These are phyloP conservation scores for Ctenopoma multispine DNA, from an alignment of 2,797 vertebrate species.

Conservation along the genomic window DNA sequence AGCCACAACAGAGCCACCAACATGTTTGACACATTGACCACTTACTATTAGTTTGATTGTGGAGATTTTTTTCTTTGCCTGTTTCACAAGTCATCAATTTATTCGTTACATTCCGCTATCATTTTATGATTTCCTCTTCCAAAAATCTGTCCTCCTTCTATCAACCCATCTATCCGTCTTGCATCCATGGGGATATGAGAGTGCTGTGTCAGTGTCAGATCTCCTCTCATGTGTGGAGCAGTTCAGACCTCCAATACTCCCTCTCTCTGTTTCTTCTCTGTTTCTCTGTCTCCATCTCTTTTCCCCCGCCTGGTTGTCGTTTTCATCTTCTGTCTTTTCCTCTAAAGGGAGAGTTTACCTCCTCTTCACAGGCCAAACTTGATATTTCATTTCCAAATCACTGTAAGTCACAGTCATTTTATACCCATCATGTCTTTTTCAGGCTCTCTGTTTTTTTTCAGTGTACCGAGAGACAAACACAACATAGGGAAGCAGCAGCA, in stretches of 20 bases:
- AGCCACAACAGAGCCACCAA: no score
- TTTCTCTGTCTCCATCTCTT: not conserved
- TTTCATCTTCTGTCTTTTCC: conserved; percentile 40
- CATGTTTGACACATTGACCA: no score
- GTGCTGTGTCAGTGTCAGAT: conserved; percentile 63
- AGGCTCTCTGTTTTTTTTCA: conserved; percentile 23
- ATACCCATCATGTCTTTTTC: not conserved
- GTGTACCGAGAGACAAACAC: conserved; percentile 40
- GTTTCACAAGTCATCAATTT: not conserved
- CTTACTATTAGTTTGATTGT: no score
- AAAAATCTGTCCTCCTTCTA: not conserved
- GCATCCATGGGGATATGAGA: conserved; percentile 18
- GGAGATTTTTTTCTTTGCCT: not conserved
- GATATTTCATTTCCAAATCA: conserved; percentile 72
- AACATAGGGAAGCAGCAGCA: conserved; percentile 36
- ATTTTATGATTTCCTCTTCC: not conserved
- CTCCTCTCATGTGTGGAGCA: conserved; percentile 70
- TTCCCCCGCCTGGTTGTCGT: conserved; percentile 2
- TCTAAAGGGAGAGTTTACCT: conserved; percentile 50
- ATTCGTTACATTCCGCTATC: not conserved
- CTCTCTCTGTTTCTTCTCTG: not conserved
- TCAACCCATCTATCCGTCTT: conserved; percentile 7
- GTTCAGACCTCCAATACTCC: conserved; percentile 32
- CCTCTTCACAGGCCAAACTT: conserved; percentile 36
- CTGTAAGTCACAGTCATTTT: conserved; percentile 37